Percentiles rank a stretch among this genome's conserved stretches.
Conservation (phyloP, 1,140 invertebrate genomes). For the Paralvinella palmiformis region DNA sequence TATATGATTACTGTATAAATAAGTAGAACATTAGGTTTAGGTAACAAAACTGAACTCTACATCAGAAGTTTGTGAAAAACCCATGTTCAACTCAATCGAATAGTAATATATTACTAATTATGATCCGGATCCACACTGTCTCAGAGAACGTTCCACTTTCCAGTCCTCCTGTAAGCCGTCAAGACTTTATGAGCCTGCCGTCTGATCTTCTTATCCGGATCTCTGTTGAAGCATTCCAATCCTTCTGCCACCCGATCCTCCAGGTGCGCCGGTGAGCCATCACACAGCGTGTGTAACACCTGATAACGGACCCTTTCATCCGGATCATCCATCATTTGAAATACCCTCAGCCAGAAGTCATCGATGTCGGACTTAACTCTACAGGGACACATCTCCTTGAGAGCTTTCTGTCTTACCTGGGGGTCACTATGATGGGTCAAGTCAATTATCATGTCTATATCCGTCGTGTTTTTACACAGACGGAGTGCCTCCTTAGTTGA, state of each 20-base stretch:
- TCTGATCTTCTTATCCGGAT: slow-evolving; percentile 35
- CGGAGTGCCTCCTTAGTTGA: slow-evolving; percentile 26
- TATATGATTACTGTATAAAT: not conserved
- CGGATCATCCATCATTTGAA: slow-evolving; percentile 42
- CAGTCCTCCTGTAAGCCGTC: slow-evolving; percentile 35
- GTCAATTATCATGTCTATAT: slow-evolving; percentile 40
- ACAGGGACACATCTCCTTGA: slow-evolving; percentile 48
- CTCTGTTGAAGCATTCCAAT: slow-evolving; percentile 40
- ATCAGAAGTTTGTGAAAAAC: not conserved
- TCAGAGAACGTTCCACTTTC: slow-evolving; percentile 42
- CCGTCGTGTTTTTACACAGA: slow-evolving; percentile 36
- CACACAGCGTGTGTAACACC: slow-evolving; percentile 45
- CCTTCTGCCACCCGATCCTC: slow-evolving; percentile 36
- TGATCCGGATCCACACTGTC: not conserved
- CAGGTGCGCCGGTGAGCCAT: slow-evolving; percentile 41
- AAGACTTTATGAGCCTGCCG: slow-evolving; percentile 41
- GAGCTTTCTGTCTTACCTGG: slow-evolving; percentile 36
- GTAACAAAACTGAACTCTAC: not conserved
- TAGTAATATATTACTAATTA: not conserved
- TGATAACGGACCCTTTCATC: slow-evolving; percentile 31
- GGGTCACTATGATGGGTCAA: slow-evolving; percentile 37
- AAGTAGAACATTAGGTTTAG: not conserved
- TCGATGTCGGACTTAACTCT: slow-evolving; percentile 39
- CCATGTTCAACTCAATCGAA: not conserved
- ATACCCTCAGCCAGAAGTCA: slow-evolving; percentile 44